Evolutionary conservation across 2,797 vertebrate species (phyloP).

Genomic region (Alauda arvensis): DNA sequence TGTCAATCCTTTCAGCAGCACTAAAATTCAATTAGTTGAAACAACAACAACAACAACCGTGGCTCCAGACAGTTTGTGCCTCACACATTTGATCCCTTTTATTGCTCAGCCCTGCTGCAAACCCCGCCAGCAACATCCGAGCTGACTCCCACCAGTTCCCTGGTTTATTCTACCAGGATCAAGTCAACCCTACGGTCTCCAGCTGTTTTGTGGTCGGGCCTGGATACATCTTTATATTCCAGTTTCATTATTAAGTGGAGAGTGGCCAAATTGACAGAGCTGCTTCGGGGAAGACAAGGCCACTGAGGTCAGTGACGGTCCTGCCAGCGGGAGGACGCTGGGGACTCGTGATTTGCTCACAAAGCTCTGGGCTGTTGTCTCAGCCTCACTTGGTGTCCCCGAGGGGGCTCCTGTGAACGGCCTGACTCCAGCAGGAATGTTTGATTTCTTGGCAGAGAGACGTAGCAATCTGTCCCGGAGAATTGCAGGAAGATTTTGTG

Average conservation of each 20-base stretch:
- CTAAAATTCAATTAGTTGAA: constrained; percentile 58
- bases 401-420: constrained; percentile 46
- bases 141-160: constrained; percentile 49
- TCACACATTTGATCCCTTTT: constrained; percentile 48
- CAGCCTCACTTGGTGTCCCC: constrained; percentile 45
- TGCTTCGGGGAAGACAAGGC: constrained; percentile 55
- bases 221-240: constrained; percentile 52
- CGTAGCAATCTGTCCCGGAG: constrained; percentile 20
- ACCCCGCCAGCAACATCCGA: constrained; percentile 36
- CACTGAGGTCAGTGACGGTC: constrained; percentile 39
- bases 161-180: constrained; percentile 49
- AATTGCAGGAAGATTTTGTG: neutral
- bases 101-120: constrained; percentile 36
- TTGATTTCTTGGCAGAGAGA: constrained; percentile 46
- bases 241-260: constrained; percentile 63
- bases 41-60: constrained; percentile 45
- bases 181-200: constrained; percentile 44
- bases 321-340: constrained; percentile 52
- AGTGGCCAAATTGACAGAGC: constrained; percentile 53
- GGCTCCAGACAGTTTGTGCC: constrained; percentile 50
- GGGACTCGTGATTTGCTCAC: constrained; percentile 42
- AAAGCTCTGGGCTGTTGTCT: constrained; percentile 52
- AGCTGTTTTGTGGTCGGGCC: constrained; percentile 55
- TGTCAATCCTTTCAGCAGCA: constrained; percentile 52
- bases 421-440: constrained; percentile 38